These are phyloP conservation scores for Periplaneta americana DNA, from an alignment of 1,140 invertebrate genomes.

Conservation along the genomic window DNA sequence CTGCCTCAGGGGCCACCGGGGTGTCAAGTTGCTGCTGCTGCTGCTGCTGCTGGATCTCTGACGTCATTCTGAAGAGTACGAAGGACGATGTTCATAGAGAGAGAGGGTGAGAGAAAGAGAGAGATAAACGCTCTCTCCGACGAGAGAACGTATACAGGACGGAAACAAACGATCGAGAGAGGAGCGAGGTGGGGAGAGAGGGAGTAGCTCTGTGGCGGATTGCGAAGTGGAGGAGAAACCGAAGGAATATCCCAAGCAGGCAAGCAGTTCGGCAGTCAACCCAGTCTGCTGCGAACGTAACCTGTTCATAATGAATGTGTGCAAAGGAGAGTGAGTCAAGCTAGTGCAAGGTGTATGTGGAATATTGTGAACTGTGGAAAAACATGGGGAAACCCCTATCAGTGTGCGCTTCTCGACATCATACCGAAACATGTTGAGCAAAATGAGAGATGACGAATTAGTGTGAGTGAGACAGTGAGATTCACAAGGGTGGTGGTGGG, in stretches of 20 bases:
- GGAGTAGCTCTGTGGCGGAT: background rate
- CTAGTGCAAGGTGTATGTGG: background rate
- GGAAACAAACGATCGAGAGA: background rate
- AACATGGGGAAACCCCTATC: background rate
- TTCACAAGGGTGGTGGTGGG: background rate
- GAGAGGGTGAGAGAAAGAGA: too few species aligned
- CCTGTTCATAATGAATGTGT: background rate
- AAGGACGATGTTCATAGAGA: slow-evolving; percentile 6
- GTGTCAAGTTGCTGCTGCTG: slow-evolving; percentile 11
- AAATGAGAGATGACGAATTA: too few species aligned
- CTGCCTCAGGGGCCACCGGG: background rate
- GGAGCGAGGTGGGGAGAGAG: background rate
- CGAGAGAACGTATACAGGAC: background rate
- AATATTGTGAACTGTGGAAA: background rate
- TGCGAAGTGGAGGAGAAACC: background rate
- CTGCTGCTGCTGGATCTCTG: slow-evolving; percentile 2
- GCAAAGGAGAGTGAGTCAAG: background rate
- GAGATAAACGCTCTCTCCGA: too few species aligned
- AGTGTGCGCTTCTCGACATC: too few species aligned
- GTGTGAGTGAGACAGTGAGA: background rate
- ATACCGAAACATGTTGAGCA: background rate
- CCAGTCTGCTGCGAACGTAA: background rate
- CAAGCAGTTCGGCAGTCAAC: background rate
- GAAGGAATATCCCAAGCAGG: background rate
- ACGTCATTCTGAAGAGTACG: background rate